phyloP scores from a whole-genome alignment of 2,797 vertebrate species.

The Smutsia gigantea region DNA sequence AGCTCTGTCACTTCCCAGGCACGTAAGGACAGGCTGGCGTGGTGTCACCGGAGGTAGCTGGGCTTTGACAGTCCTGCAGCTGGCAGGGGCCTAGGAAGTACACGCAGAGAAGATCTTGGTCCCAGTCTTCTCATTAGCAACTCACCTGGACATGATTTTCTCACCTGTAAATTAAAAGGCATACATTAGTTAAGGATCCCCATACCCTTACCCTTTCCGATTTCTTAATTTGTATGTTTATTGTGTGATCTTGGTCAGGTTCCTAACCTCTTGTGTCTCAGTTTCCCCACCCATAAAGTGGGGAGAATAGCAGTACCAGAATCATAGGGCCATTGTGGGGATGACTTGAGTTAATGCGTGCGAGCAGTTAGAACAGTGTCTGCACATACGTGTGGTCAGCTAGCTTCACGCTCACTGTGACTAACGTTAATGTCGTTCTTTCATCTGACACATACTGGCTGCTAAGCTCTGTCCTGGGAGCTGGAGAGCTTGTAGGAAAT shows the following conservation, averaged over 20 bases:
- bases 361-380: not conserved
- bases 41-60: not conserved
- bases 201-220: not conserved
- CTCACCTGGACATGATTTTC: not conserved
- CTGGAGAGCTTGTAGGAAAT: not conserved
- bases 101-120: not conserved
- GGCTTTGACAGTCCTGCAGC: not conserved
- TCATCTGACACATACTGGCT: not conserved
- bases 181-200: not conserved
- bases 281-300: not conserved
- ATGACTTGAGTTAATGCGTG: not conserved
- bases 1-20: not conserved
- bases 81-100: not conserved
- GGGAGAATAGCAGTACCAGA: not conserved
- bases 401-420: not conserved
- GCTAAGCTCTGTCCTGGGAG: not conserved
- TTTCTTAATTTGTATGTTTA: not conserved
- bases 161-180: not conserved
- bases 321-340: not conserved
- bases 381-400: not conserved
- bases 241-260: not conserved
- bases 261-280: not conserved
- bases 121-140: not conserved
- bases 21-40: not conserved
- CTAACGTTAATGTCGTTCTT: not conserved